Percentiles rank a stretch among this genome's conserved stretches.
phyloP scores from a whole-genome alignment of 2,113 vertebrate genomes.

The Loxodonta africana region DNA sequence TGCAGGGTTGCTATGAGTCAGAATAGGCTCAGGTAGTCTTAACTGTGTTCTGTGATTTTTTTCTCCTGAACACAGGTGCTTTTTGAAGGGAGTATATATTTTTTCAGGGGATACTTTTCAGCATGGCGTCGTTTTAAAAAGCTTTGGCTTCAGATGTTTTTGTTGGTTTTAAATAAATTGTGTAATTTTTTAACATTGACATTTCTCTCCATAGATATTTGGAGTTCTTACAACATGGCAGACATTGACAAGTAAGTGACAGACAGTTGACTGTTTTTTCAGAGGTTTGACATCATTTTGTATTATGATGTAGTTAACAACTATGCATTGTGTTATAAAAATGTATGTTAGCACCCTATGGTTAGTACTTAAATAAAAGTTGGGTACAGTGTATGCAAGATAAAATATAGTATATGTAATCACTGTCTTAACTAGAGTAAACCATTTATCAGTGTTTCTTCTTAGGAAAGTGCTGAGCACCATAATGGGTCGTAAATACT shows the following conservation, averaged over 20 bases:
- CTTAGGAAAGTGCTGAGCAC: constrained; percentile 47
- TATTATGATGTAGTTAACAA: constrained; percentile 29
- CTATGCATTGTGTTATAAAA: constrained; percentile 26
- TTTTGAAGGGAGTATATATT: neutral
- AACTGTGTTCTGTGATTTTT: neutral
- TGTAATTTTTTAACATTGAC: constrained; percentile 27
- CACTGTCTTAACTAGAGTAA: constrained; percentile 21
- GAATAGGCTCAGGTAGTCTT: neutral
- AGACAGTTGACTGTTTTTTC: constrained; percentile 49
- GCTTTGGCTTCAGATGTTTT: constrained; percentile 43
- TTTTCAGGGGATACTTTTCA: neutral
- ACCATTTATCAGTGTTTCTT: neutral
- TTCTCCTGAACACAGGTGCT: neutral
- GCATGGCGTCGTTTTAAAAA: neutral
- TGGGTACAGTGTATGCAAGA: neutral
- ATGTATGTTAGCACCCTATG: constrained; percentile 32
- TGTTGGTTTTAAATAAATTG: constrained; percentile 37
- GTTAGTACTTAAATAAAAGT: constrained; percentile 25
- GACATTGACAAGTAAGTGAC: constrained; percentile 98
- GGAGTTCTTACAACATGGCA: constrained; percentile 91
- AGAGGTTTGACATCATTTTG: constrained; percentile 51
- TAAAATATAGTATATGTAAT: constrained; percentile 28
- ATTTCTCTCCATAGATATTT: constrained; percentile 77
- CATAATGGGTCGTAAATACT: constrained; percentile 39
- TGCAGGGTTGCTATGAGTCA: too few relatives aligned